Conservation (phyloP, 2,888 invertebrate species). For the Ennomos fuscantarius region DNA sequence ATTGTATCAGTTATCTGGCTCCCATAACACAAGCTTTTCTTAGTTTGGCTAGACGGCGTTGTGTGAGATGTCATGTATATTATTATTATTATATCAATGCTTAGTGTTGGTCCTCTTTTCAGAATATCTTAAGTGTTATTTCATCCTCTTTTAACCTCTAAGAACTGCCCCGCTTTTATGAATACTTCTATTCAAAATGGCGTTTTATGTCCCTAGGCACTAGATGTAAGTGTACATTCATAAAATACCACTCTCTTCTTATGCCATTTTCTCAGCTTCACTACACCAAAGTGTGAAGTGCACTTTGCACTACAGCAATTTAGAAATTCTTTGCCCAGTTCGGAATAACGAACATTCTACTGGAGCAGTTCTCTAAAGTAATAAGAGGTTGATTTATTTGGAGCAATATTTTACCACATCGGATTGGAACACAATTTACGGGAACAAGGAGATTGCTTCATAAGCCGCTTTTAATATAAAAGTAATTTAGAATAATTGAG, state of each 20-base stretch:
- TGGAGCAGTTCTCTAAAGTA: slow-evolving; percentile 28
- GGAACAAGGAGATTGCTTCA: slow-evolving; percentile 20
- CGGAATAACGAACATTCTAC: slow-evolving; percentile 21
- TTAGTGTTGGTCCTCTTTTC: too few species aligned
- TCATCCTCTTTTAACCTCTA: too few species aligned
- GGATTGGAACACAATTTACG: slow-evolving; percentile 35
- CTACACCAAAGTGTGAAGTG: slow-evolving; percentile 31
- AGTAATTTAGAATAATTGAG: slow-evolving; percentile 25
- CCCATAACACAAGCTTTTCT: too few species aligned
- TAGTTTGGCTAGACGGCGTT: too few species aligned
- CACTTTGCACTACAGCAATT: slow-evolving; percentile 39
- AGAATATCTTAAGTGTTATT: too few species aligned
- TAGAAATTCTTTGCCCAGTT: slow-evolving; percentile 33
- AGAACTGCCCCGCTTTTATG: too few species aligned
- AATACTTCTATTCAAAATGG: too few species aligned
- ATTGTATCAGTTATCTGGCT: too few species aligned
- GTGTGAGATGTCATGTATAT: too few species aligned
- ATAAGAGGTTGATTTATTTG: slow-evolving; percentile 34
- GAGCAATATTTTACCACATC: slow-evolving; percentile 35
- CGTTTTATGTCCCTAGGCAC: too few species aligned
- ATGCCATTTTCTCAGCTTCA: slow-evolving; percentile 26
- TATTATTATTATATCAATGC: too few species aligned
- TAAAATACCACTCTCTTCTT: slow-evolving; percentile 23
- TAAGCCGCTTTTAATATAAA: slow-evolving; percentile 28
- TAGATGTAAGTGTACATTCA: slow-evolving; percentile 12